Percentiles rank a stretch among this genome's conserved stretches.
Conservation (phyloP, 2,888 invertebrate species). For the Parnassius smintheus region DNA sequence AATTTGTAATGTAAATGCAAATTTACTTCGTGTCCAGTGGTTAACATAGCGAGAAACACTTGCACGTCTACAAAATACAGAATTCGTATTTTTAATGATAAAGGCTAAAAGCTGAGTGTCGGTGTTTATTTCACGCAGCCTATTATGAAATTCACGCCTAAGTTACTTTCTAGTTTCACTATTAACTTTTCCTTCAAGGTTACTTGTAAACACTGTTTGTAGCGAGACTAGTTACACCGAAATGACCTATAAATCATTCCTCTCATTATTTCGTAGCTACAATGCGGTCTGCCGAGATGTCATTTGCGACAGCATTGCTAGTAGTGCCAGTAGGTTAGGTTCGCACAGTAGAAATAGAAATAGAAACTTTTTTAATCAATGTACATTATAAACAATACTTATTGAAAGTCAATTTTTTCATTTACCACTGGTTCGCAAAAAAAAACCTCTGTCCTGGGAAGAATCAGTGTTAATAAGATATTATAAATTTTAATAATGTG, state of each 20-base stretch:
- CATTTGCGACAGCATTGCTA: conserved; percentile 2
- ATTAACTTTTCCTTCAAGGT: conserved; percentile 2
- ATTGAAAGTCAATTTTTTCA: too few species aligned
- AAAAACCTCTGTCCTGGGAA: too few species aligned
- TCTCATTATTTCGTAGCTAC: background rate
- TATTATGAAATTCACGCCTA: conserved; percentile 7
- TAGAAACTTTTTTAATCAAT: too few species aligned
- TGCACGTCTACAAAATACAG: too few species aligned
- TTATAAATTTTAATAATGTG: background rate
- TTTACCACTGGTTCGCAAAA: too few species aligned
- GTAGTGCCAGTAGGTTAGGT: background rate
- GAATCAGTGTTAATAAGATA: background rate
- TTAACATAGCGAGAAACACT: too few species aligned
- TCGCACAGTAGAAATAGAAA: too few species aligned
- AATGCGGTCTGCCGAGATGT: background rate
- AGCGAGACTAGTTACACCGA: conserved; percentile 9
- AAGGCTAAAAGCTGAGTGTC: background rate
- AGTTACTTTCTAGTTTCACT: background rate
- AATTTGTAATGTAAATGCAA: too few species aligned
- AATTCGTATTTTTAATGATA: too few species aligned
- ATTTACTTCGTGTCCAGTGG: too few species aligned
- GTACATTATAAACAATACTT: too few species aligned
- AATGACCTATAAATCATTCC: conserved; percentile 13
- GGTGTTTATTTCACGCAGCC: background rate
- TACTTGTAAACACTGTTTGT: background rate